phyloP scores from a whole-genome alignment of 2,888 invertebrate species.

The Meta bourneti region DNA sequence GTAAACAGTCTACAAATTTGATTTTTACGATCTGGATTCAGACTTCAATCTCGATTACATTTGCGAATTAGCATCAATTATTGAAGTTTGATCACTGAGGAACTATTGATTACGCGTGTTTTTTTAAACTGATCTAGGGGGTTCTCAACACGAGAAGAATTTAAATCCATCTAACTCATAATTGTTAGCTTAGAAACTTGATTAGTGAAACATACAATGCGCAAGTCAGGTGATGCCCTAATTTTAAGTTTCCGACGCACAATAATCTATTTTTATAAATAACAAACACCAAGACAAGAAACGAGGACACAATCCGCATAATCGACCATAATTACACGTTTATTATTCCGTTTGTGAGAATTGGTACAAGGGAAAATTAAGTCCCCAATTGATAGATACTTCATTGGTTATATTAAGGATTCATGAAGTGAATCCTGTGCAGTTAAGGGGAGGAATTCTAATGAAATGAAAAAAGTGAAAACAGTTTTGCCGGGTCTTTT shows the following conservation, averaged over 20 bases:
- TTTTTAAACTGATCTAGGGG: too few relatives aligned
- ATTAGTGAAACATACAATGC: too few relatives aligned
- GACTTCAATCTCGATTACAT: too few relatives aligned
- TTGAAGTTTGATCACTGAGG: too few relatives aligned
- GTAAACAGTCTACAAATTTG: too few relatives aligned
- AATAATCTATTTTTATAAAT: background rate
- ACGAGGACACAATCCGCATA: background rate
- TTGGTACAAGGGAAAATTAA: background rate
- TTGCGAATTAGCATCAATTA: too few relatives aligned
- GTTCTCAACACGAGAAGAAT: too few relatives aligned
- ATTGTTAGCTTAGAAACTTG: too few relatives aligned
- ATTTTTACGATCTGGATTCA: too few relatives aligned
- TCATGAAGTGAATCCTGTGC: background rate
- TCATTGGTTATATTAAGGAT: background rate
- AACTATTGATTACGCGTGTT: too few relatives aligned
- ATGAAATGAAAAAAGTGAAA: slow-evolving; percentile 26
- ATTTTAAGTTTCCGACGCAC: background rate
- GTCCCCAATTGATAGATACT: background rate
- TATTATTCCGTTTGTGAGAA: background rate
- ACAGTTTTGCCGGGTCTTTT: background rate
- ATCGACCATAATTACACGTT: background rate
- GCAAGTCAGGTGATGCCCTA: too few relatives aligned
- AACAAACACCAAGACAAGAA: background rate
- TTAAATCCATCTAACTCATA: too few relatives aligned
- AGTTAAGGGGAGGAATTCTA: slow-evolving; percentile 2